Evolutionary conservation across 2,888 invertebrate species (phyloP).

Genomic region (Diploptera punctata): DNA sequence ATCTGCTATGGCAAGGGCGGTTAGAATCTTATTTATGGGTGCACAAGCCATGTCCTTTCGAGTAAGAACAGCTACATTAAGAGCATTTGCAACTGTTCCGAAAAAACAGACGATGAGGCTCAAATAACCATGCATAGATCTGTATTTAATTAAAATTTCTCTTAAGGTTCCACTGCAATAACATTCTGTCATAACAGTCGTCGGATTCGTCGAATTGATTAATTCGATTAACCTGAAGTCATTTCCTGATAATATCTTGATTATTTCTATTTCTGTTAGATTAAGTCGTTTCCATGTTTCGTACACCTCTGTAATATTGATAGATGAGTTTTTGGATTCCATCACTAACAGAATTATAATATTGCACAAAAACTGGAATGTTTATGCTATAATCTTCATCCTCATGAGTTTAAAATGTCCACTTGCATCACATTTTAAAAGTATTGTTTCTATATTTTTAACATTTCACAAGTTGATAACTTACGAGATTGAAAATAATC

Average conservation of each 20-base stretch:
- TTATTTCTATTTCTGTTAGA: not conserved
- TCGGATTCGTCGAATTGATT: not conserved
- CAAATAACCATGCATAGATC: constrained; percentile 81
- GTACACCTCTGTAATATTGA: no score
- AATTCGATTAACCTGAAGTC: not conserved
- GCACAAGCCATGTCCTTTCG: constrained; percentile 87
- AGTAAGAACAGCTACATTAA: constrained; percentile 90
- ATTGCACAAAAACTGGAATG: no score
- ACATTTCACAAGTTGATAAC: no score
- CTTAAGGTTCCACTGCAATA: constrained; percentile 66
- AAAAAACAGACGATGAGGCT: constrained; percentile 87
- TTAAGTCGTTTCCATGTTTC: no score
- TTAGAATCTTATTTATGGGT: constrained; percentile 90
- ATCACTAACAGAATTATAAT: no score
- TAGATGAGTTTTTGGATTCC: no score
- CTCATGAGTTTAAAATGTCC: no score
- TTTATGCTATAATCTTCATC: no score
- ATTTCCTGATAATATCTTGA: not conserved
- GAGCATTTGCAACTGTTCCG: constrained; percentile 88
- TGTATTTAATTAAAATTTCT: constrained; percentile 70
- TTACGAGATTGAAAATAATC: no score
- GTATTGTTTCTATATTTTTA: no score
- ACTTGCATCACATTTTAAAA: no score
- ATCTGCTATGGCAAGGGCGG: constrained; percentile 90
- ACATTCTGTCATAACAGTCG: constrained; percentile 42